Base-by-base conservation (phyloP, 2,797 vertebrate species). In the Eospalax fontanierii region DNA sequence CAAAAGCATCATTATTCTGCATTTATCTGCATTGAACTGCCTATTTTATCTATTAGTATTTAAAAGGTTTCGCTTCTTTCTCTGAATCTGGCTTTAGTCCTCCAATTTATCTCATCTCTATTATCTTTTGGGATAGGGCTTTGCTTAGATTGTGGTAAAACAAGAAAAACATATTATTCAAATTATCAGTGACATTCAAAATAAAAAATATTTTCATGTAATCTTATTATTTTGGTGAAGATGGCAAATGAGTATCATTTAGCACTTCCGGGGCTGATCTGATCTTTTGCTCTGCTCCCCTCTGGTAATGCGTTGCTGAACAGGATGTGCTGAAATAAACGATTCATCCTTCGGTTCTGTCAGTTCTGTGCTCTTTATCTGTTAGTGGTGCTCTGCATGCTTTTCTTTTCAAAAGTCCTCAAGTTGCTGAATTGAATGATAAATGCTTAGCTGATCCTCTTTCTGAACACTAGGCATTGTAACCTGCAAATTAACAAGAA, bases 1-100 rank as follows among this genome's bases (percentile, higher is more conserved):
- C 97, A 97, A 98, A 98, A 95, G 88, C 50, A 96, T 97, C 86
- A 96, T 98, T 98, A 96, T 98, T 98, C 87, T 97, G 54, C 83
- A 88, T 96, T 97, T 97, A 96, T 97, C 93, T 92, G 73, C 79
- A 94, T 14, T 97, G 94, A 96, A 97, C 30, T 96, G 91, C 65
- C 76, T 95, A 8, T 96, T 97, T 97, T 43, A 97, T 97, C 93
- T 97, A 71, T 91, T 97, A 95, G 87, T 90, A 94, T 97, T 97
- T 97, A 94, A 98, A 98, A 97, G 94, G 24, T 93, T 98, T 95
- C 73, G 94, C 74, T 90, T 86, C 68, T 79, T n/a, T 93, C 68
- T 94, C 93, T 84, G 8, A 90, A 35, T 96, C 81, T 70, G 2
- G 66, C 35, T 96, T 30, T 70, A 89, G 90, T 96, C 4, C 74